Evolutionary conservation across 2,888 invertebrate genomes (phyloP).

Genomic region (Pachycephus smyrnensis): DNA sequence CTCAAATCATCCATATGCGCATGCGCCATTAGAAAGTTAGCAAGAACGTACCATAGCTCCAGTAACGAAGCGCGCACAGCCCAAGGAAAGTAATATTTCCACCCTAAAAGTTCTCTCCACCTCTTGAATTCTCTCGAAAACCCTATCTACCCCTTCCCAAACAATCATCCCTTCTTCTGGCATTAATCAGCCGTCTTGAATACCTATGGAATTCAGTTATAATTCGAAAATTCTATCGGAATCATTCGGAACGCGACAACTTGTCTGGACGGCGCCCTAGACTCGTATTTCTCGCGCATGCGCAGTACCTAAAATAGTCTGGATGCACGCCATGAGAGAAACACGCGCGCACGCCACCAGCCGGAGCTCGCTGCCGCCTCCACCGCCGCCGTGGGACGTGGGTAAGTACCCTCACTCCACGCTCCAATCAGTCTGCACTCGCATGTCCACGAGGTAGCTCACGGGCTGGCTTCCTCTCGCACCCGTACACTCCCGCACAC

Average conservation of each 20-base stretch:
- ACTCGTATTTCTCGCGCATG: conserved; percentile 21
- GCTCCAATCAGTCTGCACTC: conserved; percentile 65
- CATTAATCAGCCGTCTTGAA: background rate
- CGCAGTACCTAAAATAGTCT: conserved; percentile 3
- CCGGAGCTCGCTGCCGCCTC: conserved; percentile 35
- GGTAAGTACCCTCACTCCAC: conserved; percentile 65
- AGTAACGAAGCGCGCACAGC: background rate
- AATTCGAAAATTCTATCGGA: background rate
- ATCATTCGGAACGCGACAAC: background rate
- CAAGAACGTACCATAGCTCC: background rate
- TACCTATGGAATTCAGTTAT: background rate
- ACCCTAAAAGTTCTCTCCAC: background rate
- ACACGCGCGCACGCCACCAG: conserved; percentile 39
- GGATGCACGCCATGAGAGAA: conserved; percentile 41
- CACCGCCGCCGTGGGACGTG: conserved; percentile 50
- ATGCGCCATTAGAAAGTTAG: background rate
- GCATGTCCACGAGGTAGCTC: conserved; percentile 65
- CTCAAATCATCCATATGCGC: background rate
- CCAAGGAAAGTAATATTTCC: background rate
- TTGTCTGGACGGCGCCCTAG: background rate
- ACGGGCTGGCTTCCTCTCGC: conserved; percentile 60
- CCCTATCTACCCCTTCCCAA: background rate
- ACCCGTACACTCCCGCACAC: conserved; percentile 36
- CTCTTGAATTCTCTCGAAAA: background rate
- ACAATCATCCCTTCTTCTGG: background rate